Conservation (phyloP, 2,113 vertebrate species). For the Okapia johnstoni region DNA sequence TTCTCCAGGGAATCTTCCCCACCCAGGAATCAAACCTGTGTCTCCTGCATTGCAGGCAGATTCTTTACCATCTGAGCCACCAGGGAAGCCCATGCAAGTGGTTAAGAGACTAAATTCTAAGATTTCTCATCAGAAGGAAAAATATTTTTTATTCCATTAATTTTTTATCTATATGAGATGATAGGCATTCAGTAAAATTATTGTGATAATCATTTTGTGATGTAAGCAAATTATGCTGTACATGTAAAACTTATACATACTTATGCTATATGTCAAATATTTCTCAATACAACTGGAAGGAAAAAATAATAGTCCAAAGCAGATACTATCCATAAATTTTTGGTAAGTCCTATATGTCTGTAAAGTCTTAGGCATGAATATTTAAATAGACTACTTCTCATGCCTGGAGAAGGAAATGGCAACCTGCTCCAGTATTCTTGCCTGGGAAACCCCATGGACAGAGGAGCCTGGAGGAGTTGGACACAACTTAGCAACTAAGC, state of each 20-base stretch:
- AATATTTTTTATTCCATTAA: neutral
- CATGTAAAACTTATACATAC: neutral
- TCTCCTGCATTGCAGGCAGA: too few species aligned
- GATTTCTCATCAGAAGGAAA: neutral
- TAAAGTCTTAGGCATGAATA: neutral
- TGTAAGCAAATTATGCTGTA: neutral
- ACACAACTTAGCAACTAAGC: too few species aligned
- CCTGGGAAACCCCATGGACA: too few species aligned
- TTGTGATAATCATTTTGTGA: neutral
- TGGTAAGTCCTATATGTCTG: neutral
- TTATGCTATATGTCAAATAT: neutral
- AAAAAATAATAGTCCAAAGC: neutral
- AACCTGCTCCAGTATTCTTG: too few species aligned
- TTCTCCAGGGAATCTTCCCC: too few species aligned
- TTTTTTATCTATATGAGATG: neutral
- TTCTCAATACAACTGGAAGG: neutral
- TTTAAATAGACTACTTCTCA: neutral
- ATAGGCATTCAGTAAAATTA: neutral
- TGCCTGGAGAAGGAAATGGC: too few species aligned
- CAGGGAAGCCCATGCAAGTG: neutral
- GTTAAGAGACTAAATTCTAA: neutral
- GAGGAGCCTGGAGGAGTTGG: too few species aligned
- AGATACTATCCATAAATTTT: neutral
- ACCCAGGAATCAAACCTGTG: too few species aligned
- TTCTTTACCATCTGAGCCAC: too few species aligned